Conservation (phyloP, 1,140 invertebrate species). For the Drosophila takahashii region DNA sequence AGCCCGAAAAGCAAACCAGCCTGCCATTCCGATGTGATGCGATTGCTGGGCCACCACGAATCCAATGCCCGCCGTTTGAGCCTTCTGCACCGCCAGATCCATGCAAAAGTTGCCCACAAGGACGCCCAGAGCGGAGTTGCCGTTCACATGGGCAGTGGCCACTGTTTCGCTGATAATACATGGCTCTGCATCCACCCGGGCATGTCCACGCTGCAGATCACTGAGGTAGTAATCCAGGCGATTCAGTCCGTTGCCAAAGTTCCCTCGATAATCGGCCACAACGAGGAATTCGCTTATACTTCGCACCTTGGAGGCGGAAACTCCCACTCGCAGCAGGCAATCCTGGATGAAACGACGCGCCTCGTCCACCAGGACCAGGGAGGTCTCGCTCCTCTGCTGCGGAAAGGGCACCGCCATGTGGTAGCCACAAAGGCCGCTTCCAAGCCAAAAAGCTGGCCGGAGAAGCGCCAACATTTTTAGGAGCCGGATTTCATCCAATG, state of each 20-base stretch:
- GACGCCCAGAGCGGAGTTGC: constrained; percentile 90
- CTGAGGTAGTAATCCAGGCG: constrained; percentile 90
- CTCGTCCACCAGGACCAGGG: constrained; percentile 85
- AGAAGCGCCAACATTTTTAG: constrained; percentile 10
- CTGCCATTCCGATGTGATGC: constrained; percentile 88
- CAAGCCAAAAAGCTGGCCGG: constrained; percentile 3
- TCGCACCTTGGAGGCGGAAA: constrained; percentile 87
- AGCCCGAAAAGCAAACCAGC: constrained; percentile 93
- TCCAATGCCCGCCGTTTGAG: constrained; percentile 91
- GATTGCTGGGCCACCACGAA: constrained; percentile 91
- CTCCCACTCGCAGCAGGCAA: constrained; percentile 89
- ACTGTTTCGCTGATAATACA: constrained; percentile 88
- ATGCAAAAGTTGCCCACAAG: constrained; percentile 90
- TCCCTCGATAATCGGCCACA: constrained; percentile 93
- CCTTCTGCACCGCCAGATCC: constrained; percentile 94
- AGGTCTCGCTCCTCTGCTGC: constrained; percentile 64
- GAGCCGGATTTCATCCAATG: neutral
- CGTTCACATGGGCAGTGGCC: constrained; percentile 93
- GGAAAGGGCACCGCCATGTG: constrained; percentile 6
- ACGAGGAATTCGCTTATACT: constrained; percentile 91
- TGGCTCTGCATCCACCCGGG: constrained; percentile 86
- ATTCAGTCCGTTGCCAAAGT: constrained; percentile 95
- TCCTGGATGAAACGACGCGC: constrained; percentile 90
- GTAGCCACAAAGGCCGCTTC: neutral
- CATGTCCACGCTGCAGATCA: constrained; percentile 86